These are phyloP conservation scores for Campopleginae sp. DNA, from an alignment of 2,888 invertebrate species.

Conservation along the genomic window DNA sequence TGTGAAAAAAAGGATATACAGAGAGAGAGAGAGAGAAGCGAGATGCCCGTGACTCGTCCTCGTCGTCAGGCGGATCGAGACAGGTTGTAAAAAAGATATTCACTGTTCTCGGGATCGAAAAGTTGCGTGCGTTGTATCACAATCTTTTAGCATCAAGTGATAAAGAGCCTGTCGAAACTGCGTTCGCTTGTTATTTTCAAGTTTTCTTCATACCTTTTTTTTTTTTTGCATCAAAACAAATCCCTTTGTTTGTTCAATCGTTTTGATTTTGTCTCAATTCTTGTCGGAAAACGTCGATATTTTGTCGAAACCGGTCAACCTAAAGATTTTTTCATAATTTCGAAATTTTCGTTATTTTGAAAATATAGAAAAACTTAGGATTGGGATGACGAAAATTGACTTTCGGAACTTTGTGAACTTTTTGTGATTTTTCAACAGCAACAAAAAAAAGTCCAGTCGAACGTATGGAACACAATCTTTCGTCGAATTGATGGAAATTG, in stretches of 20 bases:
- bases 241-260: not conserved
- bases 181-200: not conserved
- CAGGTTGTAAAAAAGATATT: constrained; percentile 52
- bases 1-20: not conserved
- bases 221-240: not conserved
- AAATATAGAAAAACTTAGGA: no score
- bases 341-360: no score
- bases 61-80: constrained; percentile 32
- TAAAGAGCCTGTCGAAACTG: constrained; percentile 62
- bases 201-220: not conserved
- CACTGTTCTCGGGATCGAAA: constrained; percentile 53
- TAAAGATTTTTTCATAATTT: no score
- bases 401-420: no score
- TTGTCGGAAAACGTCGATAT: no score
- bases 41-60: constrained; percentile 43
- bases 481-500: not conserved
- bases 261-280: not conserved
- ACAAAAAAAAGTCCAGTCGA: no score
- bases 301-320: no score
- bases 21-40: constrained; percentile 8
- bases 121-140: constrained; percentile 54
- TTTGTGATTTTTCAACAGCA: no score
- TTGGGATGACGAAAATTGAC: no score
- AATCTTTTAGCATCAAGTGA: constrained; percentile 51
- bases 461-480: no score